Conservation (phyloP, 2,113 vertebrate species). For the Cyanoderma ruficeps region DNA sequence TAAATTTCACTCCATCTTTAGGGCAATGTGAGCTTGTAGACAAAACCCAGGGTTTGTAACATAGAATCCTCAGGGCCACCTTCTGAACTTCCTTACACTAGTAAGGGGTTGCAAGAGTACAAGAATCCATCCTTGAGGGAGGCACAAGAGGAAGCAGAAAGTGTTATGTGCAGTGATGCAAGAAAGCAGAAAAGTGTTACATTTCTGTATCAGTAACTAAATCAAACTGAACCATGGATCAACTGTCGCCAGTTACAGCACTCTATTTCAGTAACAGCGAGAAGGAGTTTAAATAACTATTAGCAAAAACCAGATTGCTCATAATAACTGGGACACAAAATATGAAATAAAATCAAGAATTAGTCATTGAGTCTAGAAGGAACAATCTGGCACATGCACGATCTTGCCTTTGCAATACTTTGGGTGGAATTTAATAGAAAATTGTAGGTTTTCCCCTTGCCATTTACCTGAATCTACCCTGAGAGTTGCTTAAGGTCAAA, state of each 20-base stretch:
- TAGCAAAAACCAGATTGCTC: not conserved
- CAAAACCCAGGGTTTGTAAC: not conserved
- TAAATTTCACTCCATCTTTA: not conserved
- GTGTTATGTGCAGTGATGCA: constrained; percentile 33
- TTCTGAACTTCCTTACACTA: not conserved
- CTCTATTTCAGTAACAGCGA: constrained; percentile 15
- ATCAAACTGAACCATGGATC: constrained; percentile 4
- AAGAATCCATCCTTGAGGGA: constrained; percentile 1
- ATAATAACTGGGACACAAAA: not conserved
- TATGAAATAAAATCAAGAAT: constrained; percentile 19
- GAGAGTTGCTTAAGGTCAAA: constrained; percentile 19
- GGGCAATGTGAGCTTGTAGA: not conserved
- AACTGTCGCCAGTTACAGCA: not conserved
- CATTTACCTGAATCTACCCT: constrained; percentile 18
- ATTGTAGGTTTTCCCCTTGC: constrained; percentile 1
- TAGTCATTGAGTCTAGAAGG: not conserved
- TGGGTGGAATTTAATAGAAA: constrained; percentile 35
- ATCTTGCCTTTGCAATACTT: not conserved
- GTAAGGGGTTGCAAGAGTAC: not conserved
- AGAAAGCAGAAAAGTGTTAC: constrained; percentile 48
- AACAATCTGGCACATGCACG: not conserved
- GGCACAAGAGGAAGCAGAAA: not conserved
- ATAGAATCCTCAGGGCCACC: not conserved
- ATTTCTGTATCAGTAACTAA: constrained; percentile 39
- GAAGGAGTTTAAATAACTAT: constrained; percentile 16